These are phyloP conservation scores for Brachyalestes nurse DNA, from an alignment of 2,797 vertebrate genomes.

Conservation along the genomic window DNA sequence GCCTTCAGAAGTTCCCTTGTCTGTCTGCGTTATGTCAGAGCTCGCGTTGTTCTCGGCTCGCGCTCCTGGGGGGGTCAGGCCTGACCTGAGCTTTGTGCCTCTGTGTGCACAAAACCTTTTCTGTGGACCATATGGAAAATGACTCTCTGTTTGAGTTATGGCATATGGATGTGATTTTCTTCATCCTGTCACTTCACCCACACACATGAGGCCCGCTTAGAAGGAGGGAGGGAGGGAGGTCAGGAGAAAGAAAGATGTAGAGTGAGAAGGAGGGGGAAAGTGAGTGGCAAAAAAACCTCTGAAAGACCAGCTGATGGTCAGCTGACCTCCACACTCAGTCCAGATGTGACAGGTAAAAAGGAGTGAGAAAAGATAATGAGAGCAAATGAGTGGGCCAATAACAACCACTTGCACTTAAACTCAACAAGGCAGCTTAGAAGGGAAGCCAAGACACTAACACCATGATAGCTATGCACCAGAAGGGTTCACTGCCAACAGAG, in stretches of 20 bases:
- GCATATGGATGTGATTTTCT: constrained; percentile 78
- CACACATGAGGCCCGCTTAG: constrained; percentile 50
- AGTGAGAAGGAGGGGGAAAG: constrained; percentile 49
- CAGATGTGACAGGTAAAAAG: constrained; percentile 29
- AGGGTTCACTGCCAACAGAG: not conserved
- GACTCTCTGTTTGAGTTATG: constrained; percentile 64
- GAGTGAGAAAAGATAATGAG: constrained; percentile 28
- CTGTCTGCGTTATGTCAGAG: constrained; percentile 22
- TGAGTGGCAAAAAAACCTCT: constrained; percentile 15
- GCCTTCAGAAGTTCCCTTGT: constrained; percentile 23
- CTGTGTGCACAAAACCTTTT: constrained; percentile 21
- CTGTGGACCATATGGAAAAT: constrained; percentile 49
- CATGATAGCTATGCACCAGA: not conserved
- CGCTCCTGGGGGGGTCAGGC: constrained; percentile 18
- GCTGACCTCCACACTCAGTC: constrained; percentile 23
- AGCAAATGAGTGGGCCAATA: constrained; percentile 15
- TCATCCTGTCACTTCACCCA: constrained; percentile 68
- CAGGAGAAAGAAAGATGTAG: constrained; percentile 34
- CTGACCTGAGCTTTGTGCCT: constrained; percentile 1
- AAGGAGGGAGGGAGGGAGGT: constrained; percentile 45
- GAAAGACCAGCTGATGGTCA: constrained; percentile 29
- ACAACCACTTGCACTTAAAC: not conserved
- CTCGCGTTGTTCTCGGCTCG: not conserved
- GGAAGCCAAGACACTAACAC: not conserved
- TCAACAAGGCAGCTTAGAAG: not conserved